These are phyloP conservation scores for Phragmatobia fuliginosa DNA, from an alignment of 2,888 invertebrate genomes.

Conservation along the genomic window DNA sequence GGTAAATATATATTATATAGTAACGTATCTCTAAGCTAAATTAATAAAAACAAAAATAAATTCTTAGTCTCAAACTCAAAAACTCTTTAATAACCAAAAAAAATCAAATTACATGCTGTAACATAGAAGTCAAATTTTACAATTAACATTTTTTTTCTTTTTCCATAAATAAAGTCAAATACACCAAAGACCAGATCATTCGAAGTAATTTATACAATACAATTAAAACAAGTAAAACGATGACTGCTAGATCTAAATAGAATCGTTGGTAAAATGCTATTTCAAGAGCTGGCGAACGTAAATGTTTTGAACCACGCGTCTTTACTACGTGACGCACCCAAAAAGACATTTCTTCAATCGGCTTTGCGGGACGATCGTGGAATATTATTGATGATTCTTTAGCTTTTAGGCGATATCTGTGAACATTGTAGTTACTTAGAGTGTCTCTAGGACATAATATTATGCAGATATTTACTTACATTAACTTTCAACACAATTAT, in stretches of 20 bases:
- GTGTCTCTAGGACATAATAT: too few relatives aligned
- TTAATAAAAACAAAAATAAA: too few relatives aligned
- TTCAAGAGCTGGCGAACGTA: constrained; percentile 59
- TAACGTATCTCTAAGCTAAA: too few relatives aligned
- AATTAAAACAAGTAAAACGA: background rate
- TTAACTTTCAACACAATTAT: background rate
- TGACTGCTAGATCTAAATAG: constrained; percentile 53
- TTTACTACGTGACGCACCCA: constrained; percentile 62
- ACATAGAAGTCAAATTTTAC: background rate
- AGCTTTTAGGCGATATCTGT: constrained; percentile 55
- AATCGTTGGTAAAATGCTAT: constrained; percentile 63
- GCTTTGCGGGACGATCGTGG: constrained; percentile 58
- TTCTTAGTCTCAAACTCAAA: too few relatives aligned
- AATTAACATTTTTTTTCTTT: background rate
- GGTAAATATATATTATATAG: too few relatives aligned
- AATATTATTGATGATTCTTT: constrained; percentile 57
- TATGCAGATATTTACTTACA: too few relatives aligned
- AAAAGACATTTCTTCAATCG: constrained; percentile 57
- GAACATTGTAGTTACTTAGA: constrained; percentile 23
- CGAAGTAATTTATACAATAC: background rate
- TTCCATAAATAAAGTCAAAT: background rate
- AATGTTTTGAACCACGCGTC: constrained; percentile 61
- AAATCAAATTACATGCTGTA: too few relatives aligned
- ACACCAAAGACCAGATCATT: background rate
- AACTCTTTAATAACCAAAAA: too few relatives aligned